These are phyloP conservation scores for Teleiodes luculella DNA, from an alignment of 2,888 invertebrate species.

Conservation along the genomic window DNA sequence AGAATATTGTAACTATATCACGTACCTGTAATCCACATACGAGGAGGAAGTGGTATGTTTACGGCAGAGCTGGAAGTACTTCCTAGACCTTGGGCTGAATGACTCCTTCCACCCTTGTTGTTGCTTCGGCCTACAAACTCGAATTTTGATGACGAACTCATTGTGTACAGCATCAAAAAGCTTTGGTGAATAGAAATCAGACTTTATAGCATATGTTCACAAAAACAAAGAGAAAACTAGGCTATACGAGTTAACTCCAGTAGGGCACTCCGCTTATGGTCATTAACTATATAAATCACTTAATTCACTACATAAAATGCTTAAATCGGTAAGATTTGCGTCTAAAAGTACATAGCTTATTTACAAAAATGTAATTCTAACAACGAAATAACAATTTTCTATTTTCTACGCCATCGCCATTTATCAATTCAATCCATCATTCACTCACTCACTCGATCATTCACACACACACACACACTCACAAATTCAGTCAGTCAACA, in stretches of 20 bases:
- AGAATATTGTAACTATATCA: neutral
- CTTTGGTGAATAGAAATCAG: conserved; percentile 49
- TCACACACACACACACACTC: too few species aligned
- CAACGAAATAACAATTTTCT: conserved; percentile 40
- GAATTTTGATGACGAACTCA: conserved; percentile 48
- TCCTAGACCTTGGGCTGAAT: conserved; percentile 66
- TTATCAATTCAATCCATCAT: conserved; percentile 22
- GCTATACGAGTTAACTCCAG: conserved; percentile 38
- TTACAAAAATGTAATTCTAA: conserved; percentile 68
- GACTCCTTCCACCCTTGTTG: conserved; percentile 54
- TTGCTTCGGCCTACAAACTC: conserved; percentile 36
- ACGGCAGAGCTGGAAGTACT: conserved; percentile 56
- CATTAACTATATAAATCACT: conserved; percentile 35
- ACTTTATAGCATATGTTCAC: conserved; percentile 56
- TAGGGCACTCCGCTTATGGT: conserved; percentile 36
- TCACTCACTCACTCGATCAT: neutral
- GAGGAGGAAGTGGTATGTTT: conserved; percentile 75
- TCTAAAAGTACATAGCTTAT: conserved; percentile 62
- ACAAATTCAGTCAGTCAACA: too few species aligned
- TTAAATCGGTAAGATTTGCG: conserved; percentile 68
- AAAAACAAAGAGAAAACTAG: conserved; percentile 52
- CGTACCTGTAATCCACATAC: conserved; percentile 71
- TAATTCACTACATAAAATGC: conserved; percentile 43
- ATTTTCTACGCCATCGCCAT: conserved; percentile 62
- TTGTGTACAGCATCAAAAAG: conserved; percentile 41